Evolutionary conservation across 2,888 invertebrate species (phyloP).

Genomic region (Pammene fasciana): DNA sequence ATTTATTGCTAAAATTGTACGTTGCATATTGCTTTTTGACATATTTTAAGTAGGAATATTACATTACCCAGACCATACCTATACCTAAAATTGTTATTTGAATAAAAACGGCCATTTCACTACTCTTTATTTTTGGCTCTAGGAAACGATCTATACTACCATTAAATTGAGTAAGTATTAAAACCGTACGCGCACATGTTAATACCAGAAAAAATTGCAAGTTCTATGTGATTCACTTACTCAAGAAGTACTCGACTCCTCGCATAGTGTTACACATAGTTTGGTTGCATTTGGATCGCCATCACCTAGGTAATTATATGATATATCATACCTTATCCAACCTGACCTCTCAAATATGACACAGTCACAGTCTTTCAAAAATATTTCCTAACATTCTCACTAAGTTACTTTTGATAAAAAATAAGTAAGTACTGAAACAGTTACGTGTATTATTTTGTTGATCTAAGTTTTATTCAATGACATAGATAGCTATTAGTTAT

Average conservation of each 20-base stretch:
- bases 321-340: slow-evolving; percentile 8
- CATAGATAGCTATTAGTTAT: no score
- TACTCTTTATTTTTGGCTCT: slow-evolving; percentile 5
- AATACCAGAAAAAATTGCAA: not conserved
- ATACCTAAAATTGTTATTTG: slow-evolving; percentile 13
- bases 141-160: slow-evolving; percentile 7
- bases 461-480: no score
- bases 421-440: slow-evolving; percentile 4
- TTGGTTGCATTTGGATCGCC: not conserved
- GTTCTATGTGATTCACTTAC: not conserved
- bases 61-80: slow-evolving; percentile 1
- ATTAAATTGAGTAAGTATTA: not conserved
- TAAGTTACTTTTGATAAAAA: not conserved
- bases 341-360: slow-evolving; percentile 5
- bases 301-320: no score
- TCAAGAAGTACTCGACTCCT: not conserved
- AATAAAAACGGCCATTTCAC: slow-evolving; percentile 6
- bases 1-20: slow-evolving; percentile 39
- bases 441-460: not conserved
- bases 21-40: slow-evolving; percentile 41
- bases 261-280: not conserved
- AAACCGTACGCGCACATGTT: not conserved
- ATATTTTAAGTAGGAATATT: slow-evolving; percentile 25
- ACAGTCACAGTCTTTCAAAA: slow-evolving; percentile 33
- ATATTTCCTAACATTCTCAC: slow-evolving; percentile 27